phyloP scores from a whole-genome alignment of 2,888 invertebrate genomes.

The Atherix ibis region DNA sequence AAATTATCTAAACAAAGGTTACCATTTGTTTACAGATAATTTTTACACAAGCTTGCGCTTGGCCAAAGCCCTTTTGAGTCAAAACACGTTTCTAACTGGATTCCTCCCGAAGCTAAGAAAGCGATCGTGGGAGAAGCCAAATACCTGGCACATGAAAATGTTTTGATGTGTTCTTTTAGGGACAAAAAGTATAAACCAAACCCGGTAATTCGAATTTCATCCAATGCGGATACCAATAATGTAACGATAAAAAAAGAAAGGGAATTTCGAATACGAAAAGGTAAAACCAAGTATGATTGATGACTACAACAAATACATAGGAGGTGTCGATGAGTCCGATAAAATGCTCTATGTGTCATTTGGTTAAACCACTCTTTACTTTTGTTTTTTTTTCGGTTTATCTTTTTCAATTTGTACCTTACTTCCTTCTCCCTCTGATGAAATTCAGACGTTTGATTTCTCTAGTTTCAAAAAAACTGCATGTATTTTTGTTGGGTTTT shows the following conservation, averaged over 20 bases:
- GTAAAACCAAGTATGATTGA: constrained; percentile 12
- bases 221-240: constrained; percentile 1
- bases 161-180: neutral
- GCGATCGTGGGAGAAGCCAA: constrained; percentile 1
- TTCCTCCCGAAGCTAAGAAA: constrained; percentile 1
- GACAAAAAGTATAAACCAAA: neutral
- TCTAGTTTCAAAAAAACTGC: too few relatives aligned
- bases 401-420: too few relatives aligned
- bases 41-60: constrained; percentile 1
- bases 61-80: neutral
- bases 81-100: constrained; percentile 1
- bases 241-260: constrained; percentile 2
- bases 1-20: too few relatives aligned
- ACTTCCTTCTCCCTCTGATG: too few relatives aligned
- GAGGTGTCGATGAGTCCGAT: constrained; percentile 16
- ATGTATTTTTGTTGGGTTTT: too few relatives aligned
- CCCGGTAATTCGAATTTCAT: constrained; percentile 2
- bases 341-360: constrained; percentile 16
- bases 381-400: too few relatives aligned
- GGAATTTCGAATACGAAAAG: too few relatives aligned
- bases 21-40: too few relatives aligned
- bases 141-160: too few relatives aligned
- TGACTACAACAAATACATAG: constrained; percentile 15
- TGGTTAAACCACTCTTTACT: too few relatives aligned
- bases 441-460: too few relatives aligned